Base-by-base conservation (phyloP, 2,888 invertebrate species). In the Ormyrus thymus region DNA sequence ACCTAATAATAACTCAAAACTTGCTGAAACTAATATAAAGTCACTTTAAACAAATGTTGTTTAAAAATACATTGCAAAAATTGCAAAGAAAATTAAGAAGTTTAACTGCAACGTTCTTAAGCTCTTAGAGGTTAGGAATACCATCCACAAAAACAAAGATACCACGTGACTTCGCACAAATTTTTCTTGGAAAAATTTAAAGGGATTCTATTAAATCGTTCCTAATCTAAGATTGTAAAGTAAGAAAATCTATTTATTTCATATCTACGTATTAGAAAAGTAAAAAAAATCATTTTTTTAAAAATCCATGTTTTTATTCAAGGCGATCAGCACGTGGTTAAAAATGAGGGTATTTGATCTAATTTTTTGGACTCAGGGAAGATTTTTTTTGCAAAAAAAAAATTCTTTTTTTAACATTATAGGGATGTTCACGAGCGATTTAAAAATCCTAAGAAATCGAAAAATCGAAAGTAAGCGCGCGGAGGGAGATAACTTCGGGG, bases 121-220 rank as follows among this genome's bases (percentile, higher is more conserved):
- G 29, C 4, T 45, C 13, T 56, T 46, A 7, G 55, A 73, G 73
- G 64, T 73, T 73, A 73, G 48, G n/a, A 48, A 45, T 48, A n/a
- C 56, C 55, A 15, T 55, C 15, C 46, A 48, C 75, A 55, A 76
- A 65, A 76, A 68, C 68, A 75, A 68, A 61, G 8, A n/a, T n/a
- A 68, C 62, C 75, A 76, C 75, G 75, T 76, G 75, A 69, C 62
- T 69, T 58, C 62, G 55, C 55, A 62, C 53, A 46, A 73, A 61
- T 65, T 50, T 56, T 11, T 58, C 7, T 55, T 53, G 7, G n/a
- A 29, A 29, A 29, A 29, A 29, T 55, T n/a, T 8, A 7, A 46
- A 45, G 56, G 9, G 6, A 46, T 61, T 61, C 29, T 11, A 61
- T 45, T 29, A 29, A 29, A 29, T 29, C 29, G 29, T 29, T 29